Evolutionary conservation across 2,888 invertebrate species (phyloP).

Genomic region (Archips xylosteana): DNA sequence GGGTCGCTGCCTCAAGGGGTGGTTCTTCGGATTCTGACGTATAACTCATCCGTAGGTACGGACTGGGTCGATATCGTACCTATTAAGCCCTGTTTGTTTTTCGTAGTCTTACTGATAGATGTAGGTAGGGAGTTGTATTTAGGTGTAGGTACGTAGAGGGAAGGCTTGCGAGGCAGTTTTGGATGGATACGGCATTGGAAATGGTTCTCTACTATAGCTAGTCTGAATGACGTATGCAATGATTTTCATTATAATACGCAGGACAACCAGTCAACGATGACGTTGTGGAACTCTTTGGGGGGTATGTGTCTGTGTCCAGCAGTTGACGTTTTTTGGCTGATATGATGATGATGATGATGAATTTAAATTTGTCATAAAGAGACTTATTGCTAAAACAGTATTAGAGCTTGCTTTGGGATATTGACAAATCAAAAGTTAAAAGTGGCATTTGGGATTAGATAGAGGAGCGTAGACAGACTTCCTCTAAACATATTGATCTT

Average conservation of each 20-base stretch:
- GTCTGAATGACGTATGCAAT: no score
- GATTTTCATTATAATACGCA: no score
- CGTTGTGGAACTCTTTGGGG: no score
- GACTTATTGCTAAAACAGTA: no score
- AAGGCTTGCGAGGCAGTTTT: not conserved
- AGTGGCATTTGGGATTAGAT: not conserved
- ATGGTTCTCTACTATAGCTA: no score
- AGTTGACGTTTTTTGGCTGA: no score
- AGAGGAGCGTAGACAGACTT: not conserved
- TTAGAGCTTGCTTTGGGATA: no score
- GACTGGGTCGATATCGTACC: constrained; percentile 75
- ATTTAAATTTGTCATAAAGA: no score
- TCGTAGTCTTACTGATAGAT: constrained; percentile 48
- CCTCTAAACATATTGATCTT: no score
- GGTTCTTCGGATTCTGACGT: constrained; percentile 65
- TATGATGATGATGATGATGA: no score
- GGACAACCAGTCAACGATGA: no score
- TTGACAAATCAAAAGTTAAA: not conserved
- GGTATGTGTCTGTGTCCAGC: no score
- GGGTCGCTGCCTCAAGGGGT: constrained; percentile 68
- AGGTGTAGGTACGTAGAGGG: constrained; percentile 9
- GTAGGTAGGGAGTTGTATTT: constrained; percentile 1
- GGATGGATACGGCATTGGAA: not conserved
- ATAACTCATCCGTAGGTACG: constrained; percentile 80
- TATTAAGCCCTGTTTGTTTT: constrained; percentile 71